Conservation (phyloP, 2,797 vertebrate genomes). For the Enteromius viviparus region DNA sequence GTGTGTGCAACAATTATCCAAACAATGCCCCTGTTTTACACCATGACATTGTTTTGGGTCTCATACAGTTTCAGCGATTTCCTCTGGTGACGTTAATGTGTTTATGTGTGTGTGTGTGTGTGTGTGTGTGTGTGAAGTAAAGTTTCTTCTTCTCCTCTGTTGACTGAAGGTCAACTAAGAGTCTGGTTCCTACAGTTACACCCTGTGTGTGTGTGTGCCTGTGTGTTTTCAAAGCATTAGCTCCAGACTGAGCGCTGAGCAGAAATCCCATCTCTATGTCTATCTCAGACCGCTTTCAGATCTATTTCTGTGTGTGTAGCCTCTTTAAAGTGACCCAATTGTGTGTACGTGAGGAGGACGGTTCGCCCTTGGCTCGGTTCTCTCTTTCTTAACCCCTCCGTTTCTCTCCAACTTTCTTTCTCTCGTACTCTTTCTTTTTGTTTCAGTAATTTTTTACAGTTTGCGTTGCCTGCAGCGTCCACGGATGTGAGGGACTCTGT, state of each 20-base stretch:
- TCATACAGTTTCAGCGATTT: not conserved
- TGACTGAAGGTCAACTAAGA: constrained; percentile 21
- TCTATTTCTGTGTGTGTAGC: constrained; percentile 44
- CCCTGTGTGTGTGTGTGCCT: too few species aligned
- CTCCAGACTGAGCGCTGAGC: not conserved
- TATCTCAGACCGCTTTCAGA: constrained; percentile 16
- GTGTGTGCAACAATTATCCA: constrained; percentile 30
- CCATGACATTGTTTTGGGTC: not conserved
- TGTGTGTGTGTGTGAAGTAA: not conserved
- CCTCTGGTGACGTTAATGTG: not conserved
- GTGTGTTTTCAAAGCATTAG: constrained; percentile 11
- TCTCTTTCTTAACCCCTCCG: constrained; percentile 31
- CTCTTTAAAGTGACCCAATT: constrained; percentile 67
- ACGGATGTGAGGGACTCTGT: constrained; percentile 37
- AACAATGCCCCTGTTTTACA: constrained; percentile 24
- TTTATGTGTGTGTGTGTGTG: not conserved
- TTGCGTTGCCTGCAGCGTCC: constrained; percentile 63
- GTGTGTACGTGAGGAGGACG: constrained; percentile 24
- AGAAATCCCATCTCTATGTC: constrained; percentile 15
- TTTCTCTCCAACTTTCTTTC: constrained; percentile 29
- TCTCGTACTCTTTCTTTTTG: constrained; percentile 29
- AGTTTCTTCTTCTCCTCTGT: constrained; percentile 5
- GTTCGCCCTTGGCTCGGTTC: constrained; percentile 17
- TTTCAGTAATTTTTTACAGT: constrained; percentile 60
- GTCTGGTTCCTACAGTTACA: not conserved